phyloP scores from a whole-genome alignment of 2,888 invertebrate genomes.

The Nomada goodeniana region DNA sequence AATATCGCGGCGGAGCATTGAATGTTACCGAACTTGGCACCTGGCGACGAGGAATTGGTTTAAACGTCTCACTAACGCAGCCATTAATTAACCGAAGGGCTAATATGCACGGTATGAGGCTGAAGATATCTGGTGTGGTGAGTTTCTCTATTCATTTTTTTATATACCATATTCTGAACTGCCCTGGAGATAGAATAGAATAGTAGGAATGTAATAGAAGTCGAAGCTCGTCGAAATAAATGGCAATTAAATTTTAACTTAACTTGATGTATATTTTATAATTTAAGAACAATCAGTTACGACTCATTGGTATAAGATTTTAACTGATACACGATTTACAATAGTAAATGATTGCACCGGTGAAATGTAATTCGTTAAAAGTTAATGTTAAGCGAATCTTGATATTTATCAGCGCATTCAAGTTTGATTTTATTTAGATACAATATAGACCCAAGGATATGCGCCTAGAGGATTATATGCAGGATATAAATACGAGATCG shows the following conservation, averaged over 20 bases:
- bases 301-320: too few relatives aligned
- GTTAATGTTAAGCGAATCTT: too few relatives aligned
- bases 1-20: slow-evolving; percentile 72
- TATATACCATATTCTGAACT: too few relatives aligned
- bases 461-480: slow-evolving; percentile 72
- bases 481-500: slow-evolving; percentile 71
- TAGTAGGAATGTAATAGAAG: too few relatives aligned
- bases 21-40: slow-evolving; percentile 74
- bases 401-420: neutral
- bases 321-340: too few relatives aligned
- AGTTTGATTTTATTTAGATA: slow-evolving; percentile 36
- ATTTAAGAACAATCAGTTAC: too few relatives aligned
- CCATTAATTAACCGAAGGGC: slow-evolving; percentile 70
- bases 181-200: too few relatives aligned
- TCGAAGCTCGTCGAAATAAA: too few relatives aligned
- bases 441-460: slow-evolving; percentile 70
- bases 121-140: slow-evolving; percentile 74
- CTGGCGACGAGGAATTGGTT: slow-evolving; percentile 66
- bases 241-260: neutral
- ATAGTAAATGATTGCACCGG: neutral
- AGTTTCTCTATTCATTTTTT: slow-evolving; percentile 37
- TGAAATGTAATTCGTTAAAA: too few relatives aligned
- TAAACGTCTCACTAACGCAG: slow-evolving; percentile 68
- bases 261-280: too few relatives aligned
- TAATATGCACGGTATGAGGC: slow-evolving; percentile 75